Evolutionary conservation across 2,888 invertebrate species (phyloP).

Genomic region (Leptinotarsa tumamoca): DNA sequence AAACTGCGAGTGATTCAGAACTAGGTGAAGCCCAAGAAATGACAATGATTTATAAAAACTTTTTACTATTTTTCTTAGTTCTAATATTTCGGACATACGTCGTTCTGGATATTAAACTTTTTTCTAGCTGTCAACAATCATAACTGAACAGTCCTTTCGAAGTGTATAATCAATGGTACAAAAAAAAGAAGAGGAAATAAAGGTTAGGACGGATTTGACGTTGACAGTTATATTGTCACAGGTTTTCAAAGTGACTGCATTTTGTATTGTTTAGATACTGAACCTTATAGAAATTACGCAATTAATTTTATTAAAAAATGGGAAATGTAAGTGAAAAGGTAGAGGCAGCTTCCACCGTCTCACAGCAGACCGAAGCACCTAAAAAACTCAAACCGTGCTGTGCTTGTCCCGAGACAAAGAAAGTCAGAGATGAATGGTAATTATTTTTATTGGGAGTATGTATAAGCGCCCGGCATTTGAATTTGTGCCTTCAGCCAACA

Average conservation of each 20-base stretch:
- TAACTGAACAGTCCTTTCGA: no score
- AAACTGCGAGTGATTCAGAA: no score
- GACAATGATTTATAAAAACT: no score
- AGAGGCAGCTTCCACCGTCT: slow-evolving; percentile 63
- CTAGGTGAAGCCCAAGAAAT: no score
- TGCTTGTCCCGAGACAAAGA: slow-evolving; percentile 97
- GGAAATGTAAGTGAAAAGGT: slow-evolving; percentile 70
- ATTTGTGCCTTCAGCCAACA: neutral
- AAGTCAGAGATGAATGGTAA: slow-evolving; percentile 91
- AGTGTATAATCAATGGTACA: no score
- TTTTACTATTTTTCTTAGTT: no score
- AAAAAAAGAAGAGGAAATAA: no score
- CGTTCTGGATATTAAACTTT: no score
- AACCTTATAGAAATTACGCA: neutral
- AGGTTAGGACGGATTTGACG: no score
- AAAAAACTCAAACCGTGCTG: slow-evolving; percentile 94
- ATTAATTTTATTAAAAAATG: slow-evolving; percentile 62
- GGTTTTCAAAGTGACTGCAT: neutral
- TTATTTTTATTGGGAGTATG: slow-evolving; percentile 40
- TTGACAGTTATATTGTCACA: neutral
- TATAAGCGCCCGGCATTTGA: no score
- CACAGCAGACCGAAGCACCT: slow-evolving; percentile 61
- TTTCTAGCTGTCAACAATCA: no score
- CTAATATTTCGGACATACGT: no score
- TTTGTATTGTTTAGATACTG: slow-evolving; percentile 2